These are phyloP conservation scores for Lytechinus variegatus DNA, from an alignment of 35 echinoderm and acorn worm species.

Conservation along the genomic window DNA sequence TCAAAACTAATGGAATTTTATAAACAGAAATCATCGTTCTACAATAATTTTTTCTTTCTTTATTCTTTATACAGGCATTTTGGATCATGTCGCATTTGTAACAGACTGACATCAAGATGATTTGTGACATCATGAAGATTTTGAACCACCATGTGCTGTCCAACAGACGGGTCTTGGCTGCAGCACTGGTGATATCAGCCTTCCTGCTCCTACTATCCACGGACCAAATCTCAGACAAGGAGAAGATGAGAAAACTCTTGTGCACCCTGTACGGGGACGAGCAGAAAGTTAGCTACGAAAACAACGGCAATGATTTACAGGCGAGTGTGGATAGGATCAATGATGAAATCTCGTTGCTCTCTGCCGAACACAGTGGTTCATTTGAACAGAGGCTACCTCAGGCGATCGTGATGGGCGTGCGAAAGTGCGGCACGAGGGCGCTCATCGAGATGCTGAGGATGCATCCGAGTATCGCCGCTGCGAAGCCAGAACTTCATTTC, in stretches of 20 bases:
- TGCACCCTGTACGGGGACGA: slow-evolving; percentile 6
- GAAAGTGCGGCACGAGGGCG: slow-evolving; percentile 96
- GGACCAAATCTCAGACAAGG: slow-evolving; percentile 39
- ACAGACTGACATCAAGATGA: neutral
- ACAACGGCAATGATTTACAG: neutral
- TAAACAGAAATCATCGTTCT: too few species aligned
- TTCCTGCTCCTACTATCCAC: slow-evolving; percentile 10
- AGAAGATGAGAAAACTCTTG: slow-evolving; percentile 40
- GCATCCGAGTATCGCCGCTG: slow-evolving; percentile 87
- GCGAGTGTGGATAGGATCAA: slow-evolving; percentile 15
- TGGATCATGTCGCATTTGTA: neutral
- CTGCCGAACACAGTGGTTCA: slow-evolving; percentile 20
- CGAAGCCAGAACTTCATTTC: slow-evolving; percentile 80
- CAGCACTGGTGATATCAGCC: neutral
- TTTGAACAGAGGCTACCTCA: slow-evolving; percentile 77
- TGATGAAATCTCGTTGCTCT: slow-evolving; percentile 21
- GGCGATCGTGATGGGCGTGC: slow-evolving; percentile 90
- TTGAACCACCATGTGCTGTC: neutral
- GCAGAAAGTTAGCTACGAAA: neutral
- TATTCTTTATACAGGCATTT: neutral
- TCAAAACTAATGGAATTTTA: too few species aligned
- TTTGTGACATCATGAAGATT: slow-evolving; percentile 10
- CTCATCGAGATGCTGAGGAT: slow-evolving; percentile 85
- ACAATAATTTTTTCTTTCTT: neutral
- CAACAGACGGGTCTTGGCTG: neutral